These are phyloP conservation scores for Stegostoma tigrinum DNA, from an alignment of 2,113 vertebrate species.

Conservation along the genomic window DNA sequence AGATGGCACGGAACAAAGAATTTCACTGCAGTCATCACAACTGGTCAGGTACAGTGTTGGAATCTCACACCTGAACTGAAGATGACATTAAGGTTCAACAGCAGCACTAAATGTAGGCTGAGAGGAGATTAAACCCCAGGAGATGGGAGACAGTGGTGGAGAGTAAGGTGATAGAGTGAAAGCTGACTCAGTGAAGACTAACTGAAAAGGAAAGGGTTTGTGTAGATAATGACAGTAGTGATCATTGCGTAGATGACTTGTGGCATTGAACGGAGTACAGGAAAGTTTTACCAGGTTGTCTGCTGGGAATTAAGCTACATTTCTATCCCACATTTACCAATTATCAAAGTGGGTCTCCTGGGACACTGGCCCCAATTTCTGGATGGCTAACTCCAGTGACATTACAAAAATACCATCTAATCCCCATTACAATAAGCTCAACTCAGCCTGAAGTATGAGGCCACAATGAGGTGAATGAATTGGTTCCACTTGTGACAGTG, in stretches of 20 bases:
- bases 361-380: too few relatives aligned
- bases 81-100: background rate
- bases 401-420: too few relatives aligned
- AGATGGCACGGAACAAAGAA: background rate
- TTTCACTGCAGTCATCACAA: background rate
- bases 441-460: too few relatives aligned
- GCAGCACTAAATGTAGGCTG: background rate
- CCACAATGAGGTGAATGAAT: too few relatives aligned
- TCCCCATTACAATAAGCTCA: too few relatives aligned
- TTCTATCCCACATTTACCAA: too few relatives aligned
- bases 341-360: too few relatives aligned
- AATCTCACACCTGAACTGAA: background rate
- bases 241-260: too few relatives aligned
- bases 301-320: background rate
- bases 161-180: background rate
- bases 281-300: background rate
- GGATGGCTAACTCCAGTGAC: too few relatives aligned
- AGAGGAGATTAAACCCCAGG: background rate
- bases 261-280: background rate
- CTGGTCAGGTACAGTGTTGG: background rate
- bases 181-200: background rate
- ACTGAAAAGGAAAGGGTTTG: background rate
- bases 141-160: too few relatives aligned
- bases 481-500: too few relatives aligned
- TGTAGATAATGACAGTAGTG: too few relatives aligned